Percentiles rank a stretch among this genome's conserved stretches.
Conservation (phyloP, 2,797 vertebrate genomes). For the Squalus acanthias region DNA sequence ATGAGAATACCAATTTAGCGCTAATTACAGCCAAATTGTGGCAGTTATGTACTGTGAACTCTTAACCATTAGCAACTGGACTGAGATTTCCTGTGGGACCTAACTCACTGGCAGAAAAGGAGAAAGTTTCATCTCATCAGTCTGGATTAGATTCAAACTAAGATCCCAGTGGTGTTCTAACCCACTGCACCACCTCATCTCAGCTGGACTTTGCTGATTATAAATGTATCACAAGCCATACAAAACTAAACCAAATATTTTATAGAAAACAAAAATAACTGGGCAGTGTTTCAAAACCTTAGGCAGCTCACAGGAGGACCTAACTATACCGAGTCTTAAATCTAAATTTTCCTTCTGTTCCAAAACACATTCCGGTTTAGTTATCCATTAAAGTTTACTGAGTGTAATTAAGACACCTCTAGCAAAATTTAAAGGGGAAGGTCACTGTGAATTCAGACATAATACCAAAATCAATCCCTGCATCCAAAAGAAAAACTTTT, state of each 20-base stretch:
- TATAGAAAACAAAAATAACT: not conserved
- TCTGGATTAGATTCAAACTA: not conserved
- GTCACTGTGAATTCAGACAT: not conserved
- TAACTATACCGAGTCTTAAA: not conserved
- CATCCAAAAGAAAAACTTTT: not conserved
- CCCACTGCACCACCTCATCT: constrained; percentile 9
- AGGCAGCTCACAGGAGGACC: not conserved
- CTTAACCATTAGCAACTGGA: not conserved
- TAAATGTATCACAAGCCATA: not conserved
- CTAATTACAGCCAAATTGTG: not conserved
- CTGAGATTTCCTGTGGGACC: not conserved
- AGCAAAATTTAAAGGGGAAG: not conserved
- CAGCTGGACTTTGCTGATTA: constrained; percentile 20
- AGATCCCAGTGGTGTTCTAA: not conserved
- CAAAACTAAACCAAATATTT: not conserved
- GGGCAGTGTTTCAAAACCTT: not conserved
- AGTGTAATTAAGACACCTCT: not conserved
- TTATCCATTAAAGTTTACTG: not conserved
- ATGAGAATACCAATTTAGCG: not conserved
- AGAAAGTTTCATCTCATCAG: not conserved
- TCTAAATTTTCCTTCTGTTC: not conserved
- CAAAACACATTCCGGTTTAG: not conserved
- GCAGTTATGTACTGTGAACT: too few species aligned
- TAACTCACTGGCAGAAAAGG: not conserved
- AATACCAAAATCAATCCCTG: not conserved